Percentiles rank a stretch among this genome's conserved stretches.
phyloP scores from a whole-genome alignment of 2,888 invertebrate species.

The Dichetophora obliterata region DNA sequence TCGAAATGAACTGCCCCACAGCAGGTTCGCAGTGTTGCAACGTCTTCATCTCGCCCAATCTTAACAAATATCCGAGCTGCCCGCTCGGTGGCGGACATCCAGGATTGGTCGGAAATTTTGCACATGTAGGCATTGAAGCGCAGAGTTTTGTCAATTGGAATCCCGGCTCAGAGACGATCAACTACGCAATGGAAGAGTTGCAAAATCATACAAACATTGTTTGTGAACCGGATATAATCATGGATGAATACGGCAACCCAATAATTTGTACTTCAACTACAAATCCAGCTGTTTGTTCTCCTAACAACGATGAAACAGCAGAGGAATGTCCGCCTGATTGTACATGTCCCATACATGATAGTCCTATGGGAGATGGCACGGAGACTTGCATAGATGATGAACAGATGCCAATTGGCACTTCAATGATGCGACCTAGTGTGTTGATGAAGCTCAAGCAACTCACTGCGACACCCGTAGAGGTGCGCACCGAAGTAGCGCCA shows the following conservation, averaged over 20 bases:
- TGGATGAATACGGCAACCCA: background rate
- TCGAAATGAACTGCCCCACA: conserved; percentile 8
- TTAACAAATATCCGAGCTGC: background rate
- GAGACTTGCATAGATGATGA: too few relatives aligned
- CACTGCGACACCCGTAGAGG: background rate
- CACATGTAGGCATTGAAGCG: conserved; percentile 6
- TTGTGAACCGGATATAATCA: conserved; percentile 1
- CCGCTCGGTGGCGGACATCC: background rate
- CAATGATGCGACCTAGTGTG: background rate
- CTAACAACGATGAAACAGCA: background rate
- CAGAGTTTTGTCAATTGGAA: conserved; percentile 28
- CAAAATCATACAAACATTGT: background rate
- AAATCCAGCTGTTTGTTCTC: background rate
- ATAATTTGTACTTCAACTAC: background rate
- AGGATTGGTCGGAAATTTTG: background rate
- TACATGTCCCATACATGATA: background rate
- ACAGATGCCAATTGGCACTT: background rate
- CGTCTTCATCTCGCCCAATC: background rate
- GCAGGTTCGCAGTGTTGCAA: background rate
- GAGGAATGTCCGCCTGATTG: background rate
- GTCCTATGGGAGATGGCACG: background rate
- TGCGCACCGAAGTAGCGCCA: background rate
- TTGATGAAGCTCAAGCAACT: background rate
- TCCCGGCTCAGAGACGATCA: conserved; percentile 9
- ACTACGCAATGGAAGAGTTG: background rate